Evolutionary conservation across 2,888 invertebrate genomes (phyloP), one percentile per base, ranked within the genome.

Genomic region (Lasioglossum malachurum): DNA sequence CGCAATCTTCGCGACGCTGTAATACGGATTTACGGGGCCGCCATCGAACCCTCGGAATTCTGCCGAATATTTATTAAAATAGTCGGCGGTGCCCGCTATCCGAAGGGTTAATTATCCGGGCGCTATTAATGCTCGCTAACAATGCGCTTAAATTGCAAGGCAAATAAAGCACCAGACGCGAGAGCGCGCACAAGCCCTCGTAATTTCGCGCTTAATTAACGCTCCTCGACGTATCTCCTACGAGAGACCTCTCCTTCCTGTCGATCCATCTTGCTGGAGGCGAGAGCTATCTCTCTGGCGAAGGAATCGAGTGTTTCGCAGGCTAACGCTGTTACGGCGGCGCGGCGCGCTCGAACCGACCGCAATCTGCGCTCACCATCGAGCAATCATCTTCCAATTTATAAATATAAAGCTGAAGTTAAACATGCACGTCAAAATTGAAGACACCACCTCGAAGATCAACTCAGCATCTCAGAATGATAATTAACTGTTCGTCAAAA

Each of bases 151-250:
- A 78, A 74, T 77, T 69, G 77, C 73, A 53, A 38, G 46, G 76
- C 69, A 31, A 74, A 86, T 84, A 74, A 80, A 80, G 76, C 73
- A 31, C 77, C 53, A 31, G 27, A 4, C 35, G 53, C 71, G 16
- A 53, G 14, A 35, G 31, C 27, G 49, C 69, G 10, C 74, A 12
- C 60, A n/a, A 35, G 44, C 57, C 31, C 73, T 77, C 75, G 73
- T 76, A 84, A 79, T 85, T 85, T 84, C 67, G 80, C 19, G 80
- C 86, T 80, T 84, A 86, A 86, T 84, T 84, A 84, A 84, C 86
- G 84, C 23, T 71, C 67, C 69, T 71, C 78, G 82, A 31, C 82
- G 73, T 64, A 67, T 69, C 84, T 79, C 64, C 75, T 41, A 12
- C 44, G 27, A 16, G n/a, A 27, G n/a, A 60, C 60, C n/a, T 74